phyloP scores from a whole-genome alignment of 2,797 vertebrate genomes.

The Sandelia bainsii region DNA sequence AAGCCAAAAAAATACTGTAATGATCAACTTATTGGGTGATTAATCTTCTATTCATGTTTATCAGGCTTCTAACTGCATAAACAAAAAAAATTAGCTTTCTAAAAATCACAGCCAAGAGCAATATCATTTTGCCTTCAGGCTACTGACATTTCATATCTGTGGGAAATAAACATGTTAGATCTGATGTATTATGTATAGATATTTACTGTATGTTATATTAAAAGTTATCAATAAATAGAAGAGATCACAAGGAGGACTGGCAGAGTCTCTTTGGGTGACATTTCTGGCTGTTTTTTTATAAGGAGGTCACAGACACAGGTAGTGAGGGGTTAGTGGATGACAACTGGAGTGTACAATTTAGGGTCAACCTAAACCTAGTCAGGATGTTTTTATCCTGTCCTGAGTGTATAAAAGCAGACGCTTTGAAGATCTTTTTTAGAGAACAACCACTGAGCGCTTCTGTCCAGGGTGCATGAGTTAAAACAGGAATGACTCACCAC shows the following conservation, averaged over 20 bases:
- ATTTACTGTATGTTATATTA: neutral
- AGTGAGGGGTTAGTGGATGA: neutral
- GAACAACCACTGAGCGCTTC: neutral
- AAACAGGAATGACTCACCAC: neutral
- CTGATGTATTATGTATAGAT: neutral
- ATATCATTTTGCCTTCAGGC: conserved; percentile 49
- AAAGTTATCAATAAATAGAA: neutral
- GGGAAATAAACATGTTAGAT: neutral
- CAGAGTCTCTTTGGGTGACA: neutral
- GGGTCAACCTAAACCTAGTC: neutral
- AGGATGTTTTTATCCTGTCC: neutral
- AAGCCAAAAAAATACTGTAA: conserved; percentile 43
- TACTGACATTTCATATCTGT: conserved; percentile 45
- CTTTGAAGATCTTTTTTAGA: neutral
- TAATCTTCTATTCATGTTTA: conserved; percentile 52
- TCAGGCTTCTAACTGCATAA: conserved; percentile 43
- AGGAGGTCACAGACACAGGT: too few species aligned
- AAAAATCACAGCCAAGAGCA: conserved; percentile 49
- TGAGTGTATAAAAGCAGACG: neutral
- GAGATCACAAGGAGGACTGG: neutral
- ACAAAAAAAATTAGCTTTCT: conserved; percentile 42
- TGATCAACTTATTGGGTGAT: conserved; percentile 48
- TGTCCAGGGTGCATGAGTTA: neutral
- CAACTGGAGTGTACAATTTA: neutral
- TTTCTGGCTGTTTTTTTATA: neutral